These are phyloP conservation scores for Oenanthe melanoleuca DNA, from an alignment of 2,113 vertebrate species.

Conservation along the genomic window DNA sequence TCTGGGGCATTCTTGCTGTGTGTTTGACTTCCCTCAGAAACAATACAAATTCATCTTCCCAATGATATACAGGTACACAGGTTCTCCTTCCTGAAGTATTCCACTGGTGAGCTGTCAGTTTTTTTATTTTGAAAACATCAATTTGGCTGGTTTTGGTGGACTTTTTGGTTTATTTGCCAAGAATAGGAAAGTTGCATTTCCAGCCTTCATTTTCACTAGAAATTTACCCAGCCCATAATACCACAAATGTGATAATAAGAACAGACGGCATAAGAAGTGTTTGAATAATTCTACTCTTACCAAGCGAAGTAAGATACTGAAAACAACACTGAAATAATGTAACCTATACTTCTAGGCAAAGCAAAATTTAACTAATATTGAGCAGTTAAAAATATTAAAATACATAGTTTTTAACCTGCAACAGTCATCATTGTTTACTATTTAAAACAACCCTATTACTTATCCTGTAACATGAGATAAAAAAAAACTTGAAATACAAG, in stretches of 20 bases:
- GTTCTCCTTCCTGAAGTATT: neutral
- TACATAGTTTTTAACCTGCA: neutral
- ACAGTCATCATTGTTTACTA: neutral
- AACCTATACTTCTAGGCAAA: neutral
- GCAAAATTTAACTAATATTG: neutral
- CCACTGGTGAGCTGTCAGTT: rapidly evolving
- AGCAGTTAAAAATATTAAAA: neutral
- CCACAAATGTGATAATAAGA: neutral
- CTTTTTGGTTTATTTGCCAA: neutral
- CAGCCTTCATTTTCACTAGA: neutral
- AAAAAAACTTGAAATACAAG: neutral
- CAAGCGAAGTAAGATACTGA: neutral
- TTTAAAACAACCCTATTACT: neutral
- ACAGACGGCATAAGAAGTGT: neutral
- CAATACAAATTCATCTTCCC: neutral
- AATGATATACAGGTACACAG: neutral
- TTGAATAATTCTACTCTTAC: neutral
- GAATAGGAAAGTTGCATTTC: neutral
- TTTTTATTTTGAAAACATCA: neutral
- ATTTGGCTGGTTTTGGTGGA: neutral
- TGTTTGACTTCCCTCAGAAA: neutral
- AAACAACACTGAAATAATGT: neutral
- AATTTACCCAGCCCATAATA: neutral
- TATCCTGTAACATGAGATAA: neutral
- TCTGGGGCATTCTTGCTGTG: neutral